These are phyloP conservation scores for Platyura marginata DNA, from an alignment of 1,140 invertebrate species.

Conservation along the genomic window DNA sequence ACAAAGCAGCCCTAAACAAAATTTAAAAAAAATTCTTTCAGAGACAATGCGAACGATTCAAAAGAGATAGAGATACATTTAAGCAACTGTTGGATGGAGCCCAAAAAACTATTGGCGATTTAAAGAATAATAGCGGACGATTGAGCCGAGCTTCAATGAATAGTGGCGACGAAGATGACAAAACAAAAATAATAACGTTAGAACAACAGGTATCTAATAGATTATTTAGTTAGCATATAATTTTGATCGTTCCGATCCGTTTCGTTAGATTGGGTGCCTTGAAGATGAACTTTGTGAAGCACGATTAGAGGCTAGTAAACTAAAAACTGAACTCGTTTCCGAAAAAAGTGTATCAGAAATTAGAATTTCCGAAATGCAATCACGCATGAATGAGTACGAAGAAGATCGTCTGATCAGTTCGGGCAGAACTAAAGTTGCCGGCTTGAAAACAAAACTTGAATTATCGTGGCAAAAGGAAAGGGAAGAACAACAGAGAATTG, in stretches of 20 bases:
- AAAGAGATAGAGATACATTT: slow-evolving; percentile 74
- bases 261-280: slow-evolving; percentile 41
- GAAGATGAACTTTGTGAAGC: slow-evolving; percentile 79
- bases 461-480: slow-evolving; percentile 91
- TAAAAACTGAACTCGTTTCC: slow-evolving; percentile 77
- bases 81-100: slow-evolving; percentile 79
- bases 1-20: too few species aligned
- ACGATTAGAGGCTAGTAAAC: slow-evolving; percentile 58
- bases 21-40: too few species aligned
- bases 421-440: slow-evolving; percentile 66
- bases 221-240: neutral
- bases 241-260: neutral
- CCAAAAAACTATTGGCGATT: slow-evolving; percentile 60
- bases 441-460: slow-evolving; percentile 74
- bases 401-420: slow-evolving; percentile 61
- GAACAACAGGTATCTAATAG: slow-evolving; percentile 43
- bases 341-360: slow-evolving; percentile 78
- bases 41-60: slow-evolving; percentile 40
- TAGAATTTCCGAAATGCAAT: slow-evolving; percentile 74
- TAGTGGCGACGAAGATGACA: slow-evolving; percentile 31
- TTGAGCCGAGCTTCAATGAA: slow-evolving; percentile 21
- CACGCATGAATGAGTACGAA: slow-evolving; percentile 79
- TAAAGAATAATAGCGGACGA: slow-evolving; percentile 34
- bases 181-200: slow-evolving; percentile 42
- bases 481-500: slow-evolving; percentile 72